Percentiles rank a stretch among this genome's conserved stretches.
Conservation (phyloP, 2,113 vertebrate species). For the Albula goreensis region DNA sequence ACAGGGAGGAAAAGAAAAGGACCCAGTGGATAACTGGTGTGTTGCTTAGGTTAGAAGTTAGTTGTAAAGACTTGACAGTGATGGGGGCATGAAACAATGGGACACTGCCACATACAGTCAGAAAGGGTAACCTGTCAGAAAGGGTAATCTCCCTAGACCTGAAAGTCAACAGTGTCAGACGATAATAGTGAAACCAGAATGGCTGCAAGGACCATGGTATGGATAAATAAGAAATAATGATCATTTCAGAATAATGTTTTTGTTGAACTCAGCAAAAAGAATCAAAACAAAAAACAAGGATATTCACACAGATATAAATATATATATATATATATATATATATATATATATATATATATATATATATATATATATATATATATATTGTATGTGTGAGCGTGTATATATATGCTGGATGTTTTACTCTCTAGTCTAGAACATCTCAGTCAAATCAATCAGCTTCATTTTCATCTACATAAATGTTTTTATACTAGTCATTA, state of each 20-base stretch:
- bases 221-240: not conserved
- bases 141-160: conserved; percentile 36
- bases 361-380: not conserved
- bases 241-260: not conserved
- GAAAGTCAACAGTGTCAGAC: conserved; percentile 44
- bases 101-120: conserved; percentile 40
- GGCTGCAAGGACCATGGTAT: conserved; percentile 36
- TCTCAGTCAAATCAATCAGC: not conserved
- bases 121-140: conserved; percentile 42
- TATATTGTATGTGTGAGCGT: too few species aligned
- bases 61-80: conserved; percentile 37
- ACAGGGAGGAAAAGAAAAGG: not conserved
- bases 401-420: not conserved
- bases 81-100: conserved; percentile 36
- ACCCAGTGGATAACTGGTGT: not conserved
- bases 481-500: not conserved
- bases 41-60: conserved; percentile 22
- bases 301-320: not conserved
- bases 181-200: conserved; percentile 20
- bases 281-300: not conserved
- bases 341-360: not conserved
- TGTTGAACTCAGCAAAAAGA: not conserved
- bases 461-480: not conserved
- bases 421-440: not conserved
- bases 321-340: not conserved